These are phyloP conservation scores for Zophobas atratus DNA, from an alignment of 1,140 invertebrate genomes.

Conservation along the genomic window DNA sequence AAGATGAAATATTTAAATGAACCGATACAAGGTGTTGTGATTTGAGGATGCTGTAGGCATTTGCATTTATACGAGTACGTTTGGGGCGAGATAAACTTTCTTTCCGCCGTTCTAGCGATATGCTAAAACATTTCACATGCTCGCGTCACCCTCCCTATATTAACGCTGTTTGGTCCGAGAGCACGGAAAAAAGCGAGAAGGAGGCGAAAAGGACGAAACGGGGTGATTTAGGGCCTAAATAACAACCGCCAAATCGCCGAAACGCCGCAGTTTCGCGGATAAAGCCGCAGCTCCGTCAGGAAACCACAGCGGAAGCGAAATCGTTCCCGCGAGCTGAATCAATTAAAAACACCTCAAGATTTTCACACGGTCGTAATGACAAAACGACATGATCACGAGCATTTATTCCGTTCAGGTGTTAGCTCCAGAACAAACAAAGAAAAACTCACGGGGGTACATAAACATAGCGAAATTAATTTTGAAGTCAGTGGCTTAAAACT, in stretches of 20 bases:
- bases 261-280: conserved; percentile 11
- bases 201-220: conserved; percentile 15
- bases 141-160: conserved; percentile 31
- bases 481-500: too few species aligned
- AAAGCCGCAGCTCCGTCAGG: neutral
- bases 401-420: too few species aligned
- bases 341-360: too few species aligned
- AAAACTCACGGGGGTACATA: too few species aligned
- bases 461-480: too few species aligned
- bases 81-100: conserved; percentile 39
- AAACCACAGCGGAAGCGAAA: neutral
- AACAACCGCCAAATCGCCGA: conserved; percentile 28
- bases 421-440: too few species aligned
- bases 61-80: conserved; percentile 49
- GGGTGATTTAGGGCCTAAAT: conserved; percentile 32
- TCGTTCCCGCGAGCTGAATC: too few species aligned
- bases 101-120: conserved; percentile 35
- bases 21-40: conserved; percentile 56
- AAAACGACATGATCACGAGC: too few species aligned
- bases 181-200: neutral
- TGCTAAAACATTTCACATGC: conserved; percentile 40
- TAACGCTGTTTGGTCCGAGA: conserved; percentile 19
- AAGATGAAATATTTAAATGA: conserved; percentile 56
- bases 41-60: conserved; percentile 39
- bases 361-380: too few species aligned